Base-by-base conservation (phyloP, 2,888 invertebrate genomes). In the Nemoura dubitans region DNA sequence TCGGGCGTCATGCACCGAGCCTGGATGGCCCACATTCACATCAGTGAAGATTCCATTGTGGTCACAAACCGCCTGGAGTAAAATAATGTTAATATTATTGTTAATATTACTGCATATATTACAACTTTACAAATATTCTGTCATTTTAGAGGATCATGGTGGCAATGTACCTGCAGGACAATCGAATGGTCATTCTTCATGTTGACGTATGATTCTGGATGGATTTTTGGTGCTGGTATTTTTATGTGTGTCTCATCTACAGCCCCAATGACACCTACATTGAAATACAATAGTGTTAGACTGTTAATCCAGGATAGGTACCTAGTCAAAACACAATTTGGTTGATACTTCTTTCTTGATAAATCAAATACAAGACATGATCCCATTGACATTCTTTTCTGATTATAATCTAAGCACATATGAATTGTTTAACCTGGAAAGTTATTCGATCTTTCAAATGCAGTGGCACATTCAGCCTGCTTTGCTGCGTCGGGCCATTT, bases 181-280 rank as follows among this genome's bases (percentile, higher is more conserved):
- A 89, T 88, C 6, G 89, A 89, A 80, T 88, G 87, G 76, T 87
- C 78, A 43, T 88, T 86, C 81, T 89, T 89, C 1, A 88, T 81
- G 43, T 89, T 89, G 0, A 88, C n/a, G 29, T 89, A 89, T 0
- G 87, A 77, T 82, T 88, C 88, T n/a, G 88, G 87, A 36, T 89
- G n/a, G 7, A 85, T 85, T 76, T 86, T 86, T 3, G 89, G 88
- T 7, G 88, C 88, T 36, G 86, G 76, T 28, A 89, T 89, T 10
- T 87, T 87, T 7, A 89, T 88, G 27, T 88, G 88, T 0, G 89
- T 89, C 0, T 88, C 89, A 87, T 89, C 89, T 83, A 88, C 87
- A 7, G 88, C 88, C 21, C 88, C 89, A 28, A 89, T 88, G n/a
- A 88, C 86, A 77, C 26, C 77, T 36, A 36, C 36, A 36, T 3